phyloP scores from a whole-genome alignment of 2,113 vertebrate genomes.

The Gymnobelideus leadbeateri region DNA sequence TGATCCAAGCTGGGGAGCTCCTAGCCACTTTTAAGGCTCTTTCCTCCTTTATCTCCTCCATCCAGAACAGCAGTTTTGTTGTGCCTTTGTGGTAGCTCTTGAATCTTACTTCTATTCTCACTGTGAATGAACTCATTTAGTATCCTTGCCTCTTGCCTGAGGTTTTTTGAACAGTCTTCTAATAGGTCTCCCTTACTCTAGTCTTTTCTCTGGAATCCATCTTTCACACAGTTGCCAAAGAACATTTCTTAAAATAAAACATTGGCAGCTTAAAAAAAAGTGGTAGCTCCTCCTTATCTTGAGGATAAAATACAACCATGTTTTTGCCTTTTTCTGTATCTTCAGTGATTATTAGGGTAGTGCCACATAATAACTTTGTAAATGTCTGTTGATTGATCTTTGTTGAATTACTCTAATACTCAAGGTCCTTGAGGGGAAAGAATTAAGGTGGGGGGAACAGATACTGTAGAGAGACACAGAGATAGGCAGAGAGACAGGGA shows the following conservation, averaged over 20 bases:
- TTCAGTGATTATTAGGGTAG: not conserved
- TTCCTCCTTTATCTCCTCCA: not conserved
- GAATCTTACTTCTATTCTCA: not conserved
- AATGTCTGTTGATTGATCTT: not conserved
- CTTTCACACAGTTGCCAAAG: not conserved
- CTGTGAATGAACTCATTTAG: not conserved
- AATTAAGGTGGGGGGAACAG: rapidly evolving
- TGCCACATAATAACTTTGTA: not conserved
- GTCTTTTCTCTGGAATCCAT: not conserved
- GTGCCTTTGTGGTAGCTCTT: not conserved
- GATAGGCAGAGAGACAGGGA: not conserved
- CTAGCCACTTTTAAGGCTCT: not conserved
- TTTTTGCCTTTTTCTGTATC: not conserved
- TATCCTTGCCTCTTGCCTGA: not conserved
- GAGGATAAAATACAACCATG: not conserved
- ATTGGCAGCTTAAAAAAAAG: not conserved
- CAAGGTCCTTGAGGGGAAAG: not conserved
- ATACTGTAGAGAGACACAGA: not conserved
- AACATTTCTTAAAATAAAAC: not conserved
- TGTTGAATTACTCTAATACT: not conserved
- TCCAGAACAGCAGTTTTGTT: not conserved
- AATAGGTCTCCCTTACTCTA: not conserved
- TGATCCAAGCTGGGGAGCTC: not conserved
- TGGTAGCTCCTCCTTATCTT: not conserved
- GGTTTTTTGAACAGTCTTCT: not conserved